These are phyloP conservation scores for Leptura quadrifasciata DNA, from an alignment of 2,888 invertebrate species.

Conservation along the genomic window DNA sequence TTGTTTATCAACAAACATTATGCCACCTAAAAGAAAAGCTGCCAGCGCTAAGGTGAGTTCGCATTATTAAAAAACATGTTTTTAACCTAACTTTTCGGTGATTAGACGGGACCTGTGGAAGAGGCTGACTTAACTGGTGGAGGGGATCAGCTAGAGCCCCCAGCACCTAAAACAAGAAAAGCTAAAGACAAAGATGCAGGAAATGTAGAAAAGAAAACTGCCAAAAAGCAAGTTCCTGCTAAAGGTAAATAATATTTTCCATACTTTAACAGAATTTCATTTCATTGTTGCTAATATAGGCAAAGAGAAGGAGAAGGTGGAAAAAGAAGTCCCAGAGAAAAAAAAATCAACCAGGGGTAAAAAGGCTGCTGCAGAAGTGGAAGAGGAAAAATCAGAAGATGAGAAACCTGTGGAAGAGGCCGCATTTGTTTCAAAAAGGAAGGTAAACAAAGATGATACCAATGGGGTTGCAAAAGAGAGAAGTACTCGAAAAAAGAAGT, in stretches of 20 bases:
- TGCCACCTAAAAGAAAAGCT: constrained; percentile 46
- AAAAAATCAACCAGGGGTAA: constrained; percentile 33
- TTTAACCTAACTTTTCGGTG: constrained; percentile 14
- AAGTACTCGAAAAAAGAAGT: constrained; percentile 73
- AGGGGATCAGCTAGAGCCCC: constrained; percentile 15
- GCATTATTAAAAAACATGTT: neutral
- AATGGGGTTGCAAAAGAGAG: constrained; percentile 70
- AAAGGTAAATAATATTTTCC: constrained; percentile 24
- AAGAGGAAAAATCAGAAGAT: constrained; percentile 1
- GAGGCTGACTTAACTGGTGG: constrained; percentile 17
- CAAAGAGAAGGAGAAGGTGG: neutral
- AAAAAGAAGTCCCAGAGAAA: constrained; percentile 55
- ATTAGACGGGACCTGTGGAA: constrained; percentile 8
- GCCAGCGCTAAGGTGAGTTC: constrained; percentile 25
- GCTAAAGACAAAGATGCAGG: constrained; percentile 1
- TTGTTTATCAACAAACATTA: constrained; percentile 13
- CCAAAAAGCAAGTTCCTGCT: constrained; percentile 11
- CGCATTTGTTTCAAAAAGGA: constrained; percentile 11
- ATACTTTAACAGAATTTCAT: neutral
- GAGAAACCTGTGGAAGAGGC: neutral
- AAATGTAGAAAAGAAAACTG: constrained; percentile 2
- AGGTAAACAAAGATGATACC: constrained; percentile 24
- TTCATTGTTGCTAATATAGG: neutral
- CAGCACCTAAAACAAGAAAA: constrained; percentile 21
- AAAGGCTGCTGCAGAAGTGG: constrained; percentile 37